Evolutionary conservation across 2,888 invertebrate species (phyloP).

Genomic region (Lepetodrilus schrolli): DNA sequence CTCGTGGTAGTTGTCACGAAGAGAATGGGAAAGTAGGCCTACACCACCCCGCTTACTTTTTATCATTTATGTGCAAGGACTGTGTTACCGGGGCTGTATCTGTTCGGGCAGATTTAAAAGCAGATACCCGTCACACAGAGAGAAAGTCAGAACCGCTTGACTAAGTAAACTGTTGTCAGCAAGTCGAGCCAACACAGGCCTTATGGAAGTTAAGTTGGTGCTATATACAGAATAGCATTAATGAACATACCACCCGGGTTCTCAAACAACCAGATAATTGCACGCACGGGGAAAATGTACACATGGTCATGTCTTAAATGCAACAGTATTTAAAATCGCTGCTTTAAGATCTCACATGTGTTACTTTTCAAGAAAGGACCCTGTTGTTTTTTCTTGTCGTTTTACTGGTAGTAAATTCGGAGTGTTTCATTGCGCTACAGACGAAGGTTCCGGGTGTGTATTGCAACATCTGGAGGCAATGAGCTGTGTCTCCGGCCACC

Average conservation of each 20-base stretch:
- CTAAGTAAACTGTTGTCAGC: neutral
- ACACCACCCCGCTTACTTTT: neutral
- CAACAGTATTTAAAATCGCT: neutral
- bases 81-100: neutral
- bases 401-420: neutral
- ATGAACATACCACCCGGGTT: neutral
- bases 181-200: neutral
- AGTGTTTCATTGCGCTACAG: too few species aligned
- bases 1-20: neutral
- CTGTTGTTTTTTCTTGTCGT: neutral
- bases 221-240: neutral
- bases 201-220: neutral
- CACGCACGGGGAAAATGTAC: neutral
- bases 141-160: neutral
- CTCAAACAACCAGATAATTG: neutral
- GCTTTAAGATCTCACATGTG: neutral
- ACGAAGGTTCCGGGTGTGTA: too few species aligned
- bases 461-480: neutral
- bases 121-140: neutral
- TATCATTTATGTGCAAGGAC: conserved; percentile 9
- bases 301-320: neutral
- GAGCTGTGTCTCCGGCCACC: neutral
- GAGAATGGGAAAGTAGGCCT: neutral
- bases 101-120: neutral
- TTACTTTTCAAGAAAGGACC: conserved; percentile 15